phyloP scores from a whole-genome alignment of 1,140 invertebrate species.

The Drosophila triauraria region DNA sequence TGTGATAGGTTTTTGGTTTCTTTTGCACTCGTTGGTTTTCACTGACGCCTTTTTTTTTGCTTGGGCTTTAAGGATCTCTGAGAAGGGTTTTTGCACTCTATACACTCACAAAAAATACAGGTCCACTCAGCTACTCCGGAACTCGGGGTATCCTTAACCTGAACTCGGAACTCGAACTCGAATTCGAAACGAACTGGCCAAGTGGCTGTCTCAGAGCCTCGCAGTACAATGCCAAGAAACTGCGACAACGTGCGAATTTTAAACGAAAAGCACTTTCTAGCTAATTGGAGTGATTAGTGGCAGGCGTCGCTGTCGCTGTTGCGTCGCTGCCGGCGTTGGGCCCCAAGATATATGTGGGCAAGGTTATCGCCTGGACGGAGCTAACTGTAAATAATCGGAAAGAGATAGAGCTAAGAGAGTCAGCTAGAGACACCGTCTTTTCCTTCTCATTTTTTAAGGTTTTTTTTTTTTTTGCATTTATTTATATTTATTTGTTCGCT shows the following conservation, averaged over 20 bases:
- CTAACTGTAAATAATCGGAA: conserved; percentile 66
- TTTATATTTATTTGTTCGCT: conserved; percentile 2
- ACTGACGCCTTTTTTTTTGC: neutral
- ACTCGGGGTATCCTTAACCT: conserved; percentile 5
- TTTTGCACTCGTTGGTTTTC: neutral
- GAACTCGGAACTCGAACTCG: neutral
- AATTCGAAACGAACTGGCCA: conserved; percentile 42
- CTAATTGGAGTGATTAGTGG: conserved; percentile 82
- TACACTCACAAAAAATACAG: conserved; percentile 14
- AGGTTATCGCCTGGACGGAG: conserved; percentile 69
- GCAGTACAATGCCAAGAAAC: conserved; percentile 83
- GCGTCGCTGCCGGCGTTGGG: conserved; percentile 18
- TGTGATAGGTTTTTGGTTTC: neutral
- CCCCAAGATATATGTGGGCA: conserved; percentile 60
- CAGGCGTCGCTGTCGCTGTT: conserved; percentile 48
- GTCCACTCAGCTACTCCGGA: neutral
- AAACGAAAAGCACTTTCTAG: conserved; percentile 82
- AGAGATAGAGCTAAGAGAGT: conserved; percentile 44
- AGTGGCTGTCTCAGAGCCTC: conserved; percentile 63
- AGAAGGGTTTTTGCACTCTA: neutral
- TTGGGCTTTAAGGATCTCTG: neutral
- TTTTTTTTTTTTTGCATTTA: conserved; percentile 5
- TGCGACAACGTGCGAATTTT: conserved; percentile 84
- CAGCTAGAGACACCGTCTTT: neutral
- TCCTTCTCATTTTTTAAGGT: neutral